A percentile compares a stretch with the other conserved stretches of the same genome.
Conservation (phyloP, 2,113 vertebrate genomes). For the Epinephelus fuscoguttatus region DNA sequence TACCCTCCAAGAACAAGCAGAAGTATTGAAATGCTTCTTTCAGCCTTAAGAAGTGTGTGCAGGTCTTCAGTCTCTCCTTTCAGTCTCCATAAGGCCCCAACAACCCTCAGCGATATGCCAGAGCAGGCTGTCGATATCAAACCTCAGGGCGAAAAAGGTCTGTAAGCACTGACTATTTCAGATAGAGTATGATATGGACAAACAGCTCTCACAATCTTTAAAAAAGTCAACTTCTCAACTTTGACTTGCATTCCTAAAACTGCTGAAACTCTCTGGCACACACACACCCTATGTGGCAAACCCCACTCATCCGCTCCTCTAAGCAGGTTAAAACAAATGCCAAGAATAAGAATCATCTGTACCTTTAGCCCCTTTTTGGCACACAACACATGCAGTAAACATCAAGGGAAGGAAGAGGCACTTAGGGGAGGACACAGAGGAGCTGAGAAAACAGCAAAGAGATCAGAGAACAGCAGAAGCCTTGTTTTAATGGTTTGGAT, state of each 20-base stretch:
- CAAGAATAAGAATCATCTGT: slow-evolving; percentile 1
- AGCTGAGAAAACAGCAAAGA: neutral
- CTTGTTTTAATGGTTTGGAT: slow-evolving; percentile 6
- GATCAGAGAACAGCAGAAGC: slow-evolving; percentile 15
- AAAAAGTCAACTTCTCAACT: neutral
- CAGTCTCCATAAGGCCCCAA: too few relatives aligned
- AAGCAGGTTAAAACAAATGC: slow-evolving; percentile 6
- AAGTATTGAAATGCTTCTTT: neutral
- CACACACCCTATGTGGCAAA: neutral
- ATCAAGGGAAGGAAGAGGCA: neutral
- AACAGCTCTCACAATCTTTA: neutral
- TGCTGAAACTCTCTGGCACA: neutral
- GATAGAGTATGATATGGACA: neutral
- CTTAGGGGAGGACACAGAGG: neutral
- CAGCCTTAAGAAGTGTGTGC: neutral
- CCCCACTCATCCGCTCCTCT: neutral
- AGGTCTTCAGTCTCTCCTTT: neutral
- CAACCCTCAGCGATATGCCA: neutral
- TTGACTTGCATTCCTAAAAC: neutral
- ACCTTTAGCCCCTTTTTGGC: slow-evolving; percentile 2
- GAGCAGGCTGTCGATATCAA: neutral
- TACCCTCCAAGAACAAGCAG: neutral
- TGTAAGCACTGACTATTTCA: too few relatives aligned
- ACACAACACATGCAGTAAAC: neutral
- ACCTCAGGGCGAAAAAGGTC: too few relatives aligned